Percentiles rank a stretch among this genome's conserved stretches.
phyloP scores from a whole-genome alignment of 2,113 vertebrate species.

The Centropus unirufus region DNA sequence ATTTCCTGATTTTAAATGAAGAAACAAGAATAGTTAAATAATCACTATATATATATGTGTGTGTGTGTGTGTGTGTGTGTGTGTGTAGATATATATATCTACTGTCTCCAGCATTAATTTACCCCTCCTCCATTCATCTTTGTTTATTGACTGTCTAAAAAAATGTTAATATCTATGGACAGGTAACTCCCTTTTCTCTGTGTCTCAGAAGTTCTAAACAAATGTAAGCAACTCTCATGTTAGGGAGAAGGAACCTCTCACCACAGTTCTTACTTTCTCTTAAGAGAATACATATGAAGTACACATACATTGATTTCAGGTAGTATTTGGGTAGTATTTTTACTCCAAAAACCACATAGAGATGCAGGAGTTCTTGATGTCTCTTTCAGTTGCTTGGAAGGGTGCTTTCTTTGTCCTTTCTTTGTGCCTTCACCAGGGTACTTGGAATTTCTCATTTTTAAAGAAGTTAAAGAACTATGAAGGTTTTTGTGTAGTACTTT shows the following conservation, averaged over 20 bases:
- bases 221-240: not conserved
- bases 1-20: not conserved
- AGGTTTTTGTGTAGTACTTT: not conserved
- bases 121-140: not conserved
- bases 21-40: not conserved
- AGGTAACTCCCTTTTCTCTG: not conserved
- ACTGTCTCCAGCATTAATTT: not conserved
- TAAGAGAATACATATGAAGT: not conserved
- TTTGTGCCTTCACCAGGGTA: not conserved
- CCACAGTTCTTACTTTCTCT: not conserved
- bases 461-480: not conserved
- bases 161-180: not conserved
- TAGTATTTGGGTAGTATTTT: not conserved
- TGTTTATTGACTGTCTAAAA: not conserved
- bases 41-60: not conserved
- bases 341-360: not conserved
- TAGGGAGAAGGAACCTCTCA: not conserved
- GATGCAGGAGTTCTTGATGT: not conserved
- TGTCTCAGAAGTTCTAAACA: not conserved
- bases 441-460: not conserved
- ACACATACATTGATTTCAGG: not conserved
- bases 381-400: not conserved
- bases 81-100: no score
- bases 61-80: no score
- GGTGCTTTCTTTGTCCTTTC: not conserved